Evolutionary conservation across 2,797 vertebrate genomes (phyloP).

Genomic region (Poeciliopsis paucimaculata): DNA sequence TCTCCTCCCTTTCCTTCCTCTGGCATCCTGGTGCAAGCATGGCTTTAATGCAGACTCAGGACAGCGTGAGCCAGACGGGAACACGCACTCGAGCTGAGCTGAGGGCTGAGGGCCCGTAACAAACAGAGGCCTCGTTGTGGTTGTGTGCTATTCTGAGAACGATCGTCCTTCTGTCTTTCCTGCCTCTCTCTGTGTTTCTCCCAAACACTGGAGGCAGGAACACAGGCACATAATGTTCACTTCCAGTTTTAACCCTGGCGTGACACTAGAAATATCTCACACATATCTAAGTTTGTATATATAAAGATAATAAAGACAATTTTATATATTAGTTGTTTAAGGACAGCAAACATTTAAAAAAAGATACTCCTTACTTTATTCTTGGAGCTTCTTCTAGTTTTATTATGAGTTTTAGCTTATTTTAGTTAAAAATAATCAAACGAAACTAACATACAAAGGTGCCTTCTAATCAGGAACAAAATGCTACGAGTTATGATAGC

Average conservation of each 20-base stretch:
- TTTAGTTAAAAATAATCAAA: not conserved
- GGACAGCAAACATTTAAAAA: not conserved
- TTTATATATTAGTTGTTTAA: not conserved
- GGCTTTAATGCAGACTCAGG: constrained; percentile 25
- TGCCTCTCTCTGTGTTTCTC: constrained; percentile 34
- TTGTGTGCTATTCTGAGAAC: constrained; percentile 64
- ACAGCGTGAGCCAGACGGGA: constrained; percentile 43
- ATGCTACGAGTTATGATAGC: not conserved
- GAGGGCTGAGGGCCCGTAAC: constrained; percentile 48
- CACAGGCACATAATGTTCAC: constrained; percentile 34
- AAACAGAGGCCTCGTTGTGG: constrained; percentile 58
- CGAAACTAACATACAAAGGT: not conserved
- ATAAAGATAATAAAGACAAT: not conserved
- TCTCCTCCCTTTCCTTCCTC: constrained; percentile 58
- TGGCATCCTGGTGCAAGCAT: not conserved
- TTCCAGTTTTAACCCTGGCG: constrained; percentile 5
- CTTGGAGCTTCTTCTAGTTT: not conserved
- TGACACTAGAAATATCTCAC: constrained; percentile 12
- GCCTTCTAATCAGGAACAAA: not conserved
- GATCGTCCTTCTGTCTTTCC: constrained; percentile 35
- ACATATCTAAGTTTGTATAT: not conserved
- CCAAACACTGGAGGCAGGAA: constrained; percentile 23
- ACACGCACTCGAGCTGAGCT: constrained; percentile 28
- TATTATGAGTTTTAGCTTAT: not conserved
- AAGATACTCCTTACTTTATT: not conserved